phyloP scores from a whole-genome alignment of 2,888 invertebrate genomes.

The Allacma fusca region DNA sequence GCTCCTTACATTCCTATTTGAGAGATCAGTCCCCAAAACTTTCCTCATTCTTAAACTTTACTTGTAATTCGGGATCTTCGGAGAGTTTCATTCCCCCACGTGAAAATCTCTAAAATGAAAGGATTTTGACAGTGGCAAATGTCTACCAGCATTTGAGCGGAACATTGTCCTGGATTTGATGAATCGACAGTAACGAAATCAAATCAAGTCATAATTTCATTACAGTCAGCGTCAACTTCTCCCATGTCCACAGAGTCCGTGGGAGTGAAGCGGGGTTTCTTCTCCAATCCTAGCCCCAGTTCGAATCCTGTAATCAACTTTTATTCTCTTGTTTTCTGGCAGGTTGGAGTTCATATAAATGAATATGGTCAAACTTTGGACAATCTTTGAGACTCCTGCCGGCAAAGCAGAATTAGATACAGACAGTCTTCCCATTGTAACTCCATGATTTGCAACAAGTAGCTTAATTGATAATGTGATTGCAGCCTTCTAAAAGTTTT shows the following conservation, averaged over 20 bases:
- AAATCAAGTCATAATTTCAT: conserved; percentile 10
- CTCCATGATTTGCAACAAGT: conserved; percentile 3
- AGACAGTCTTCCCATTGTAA: background rate
- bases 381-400: background rate
- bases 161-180: too few relatives aligned
- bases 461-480: conserved; percentile 7
- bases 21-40: too few relatives aligned
- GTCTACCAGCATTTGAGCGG: too few relatives aligned
- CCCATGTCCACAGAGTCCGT: background rate
- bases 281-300: too few relatives aligned
- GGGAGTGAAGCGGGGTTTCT: background rate
- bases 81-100: too few relatives aligned
- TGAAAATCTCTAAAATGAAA: too few relatives aligned
- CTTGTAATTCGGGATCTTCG: too few relatives aligned
- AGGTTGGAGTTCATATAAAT: background rate
- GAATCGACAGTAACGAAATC: background rate
- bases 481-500: too few relatives aligned
- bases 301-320: background rate
- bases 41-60: too few relatives aligned
- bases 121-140: too few relatives aligned
- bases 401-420: background rate
- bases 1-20: too few relatives aligned
- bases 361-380: conserved; percentile 3
- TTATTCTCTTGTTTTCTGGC: background rate
- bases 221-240: background rate